Evolutionary conservation across 2,797 vertebrate genomes (phyloP).

Genomic region (Lepidocolaptes lacrymiger): DNA sequence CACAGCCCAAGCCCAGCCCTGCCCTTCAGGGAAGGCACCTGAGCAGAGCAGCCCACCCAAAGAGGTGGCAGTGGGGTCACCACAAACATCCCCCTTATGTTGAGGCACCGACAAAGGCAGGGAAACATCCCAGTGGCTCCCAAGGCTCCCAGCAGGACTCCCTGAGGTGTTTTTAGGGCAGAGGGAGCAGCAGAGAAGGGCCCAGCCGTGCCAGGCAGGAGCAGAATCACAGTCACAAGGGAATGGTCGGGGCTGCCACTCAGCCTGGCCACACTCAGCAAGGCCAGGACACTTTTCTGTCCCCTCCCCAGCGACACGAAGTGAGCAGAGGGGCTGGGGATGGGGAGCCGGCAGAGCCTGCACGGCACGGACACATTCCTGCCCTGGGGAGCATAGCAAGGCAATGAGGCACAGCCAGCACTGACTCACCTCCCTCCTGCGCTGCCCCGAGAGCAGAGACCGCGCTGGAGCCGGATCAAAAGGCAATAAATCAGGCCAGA

Average conservation of each 20-base stretch:
- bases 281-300: background rate
- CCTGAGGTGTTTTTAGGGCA: background rate
- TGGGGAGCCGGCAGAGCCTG: background rate
- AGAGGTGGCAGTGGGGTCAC: fast-evolving
- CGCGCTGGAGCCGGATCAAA: background rate
- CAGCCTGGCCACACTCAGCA: background rate
- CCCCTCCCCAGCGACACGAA: background rate
- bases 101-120: background rate
- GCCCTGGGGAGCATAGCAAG: slow-evolving; percentile 37
- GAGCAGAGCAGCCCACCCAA: background rate
- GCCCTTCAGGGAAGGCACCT: background rate
- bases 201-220: background rate
- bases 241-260: background rate
- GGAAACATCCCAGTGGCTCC: background rate
- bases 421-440: slow-evolving; percentile 34
- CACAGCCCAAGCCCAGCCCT: fast-evolving
- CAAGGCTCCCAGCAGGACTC: background rate
- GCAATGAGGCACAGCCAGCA: background rate
- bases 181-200: background rate
- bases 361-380: background rate
- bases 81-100: fast-evolving
- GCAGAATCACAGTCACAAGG: background rate
- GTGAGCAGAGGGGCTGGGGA: background rate
- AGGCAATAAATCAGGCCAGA: background rate
- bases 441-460: background rate